Evolutionary conservation across 2,888 invertebrate species (phyloP).

Genomic region (Epistrophe eligans): DNA sequence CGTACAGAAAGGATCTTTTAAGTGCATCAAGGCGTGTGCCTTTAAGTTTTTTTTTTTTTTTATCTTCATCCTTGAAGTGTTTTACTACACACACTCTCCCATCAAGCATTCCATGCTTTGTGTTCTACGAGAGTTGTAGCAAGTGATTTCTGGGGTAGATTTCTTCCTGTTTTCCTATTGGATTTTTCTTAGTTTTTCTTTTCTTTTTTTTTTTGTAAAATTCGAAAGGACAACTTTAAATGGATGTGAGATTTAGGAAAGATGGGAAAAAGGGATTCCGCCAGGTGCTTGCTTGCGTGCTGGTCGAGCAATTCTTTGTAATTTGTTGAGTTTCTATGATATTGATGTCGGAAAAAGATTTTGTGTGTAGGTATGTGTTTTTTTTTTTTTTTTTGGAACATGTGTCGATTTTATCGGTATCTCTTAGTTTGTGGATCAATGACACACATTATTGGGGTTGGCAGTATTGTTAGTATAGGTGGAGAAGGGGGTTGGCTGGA

Average conservation of each 20-base stretch:
- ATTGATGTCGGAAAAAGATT: conserved; percentile 47
- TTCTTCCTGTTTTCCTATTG: conserved; percentile 35
- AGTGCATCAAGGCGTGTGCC: conserved; percentile 69
- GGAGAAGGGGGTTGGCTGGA: too few relatives aligned
- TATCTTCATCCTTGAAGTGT: conserved; percentile 44
- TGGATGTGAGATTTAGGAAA: conserved; percentile 46
- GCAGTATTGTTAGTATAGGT: not conserved
- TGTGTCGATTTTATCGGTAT: conserved; percentile 71
- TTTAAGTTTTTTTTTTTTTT: conserved; percentile 14
- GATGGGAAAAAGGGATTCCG: conserved; percentile 53
- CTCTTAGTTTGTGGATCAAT: conserved; percentile 66
- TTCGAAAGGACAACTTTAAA: conserved; percentile 59
- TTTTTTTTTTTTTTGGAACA: conserved; percentile 29
- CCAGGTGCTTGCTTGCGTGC: conserved; percentile 71
- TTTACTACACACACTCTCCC: conserved; percentile 56
- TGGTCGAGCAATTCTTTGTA: conserved; percentile 69
- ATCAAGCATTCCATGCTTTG: conserved; percentile 54
- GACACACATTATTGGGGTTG: conserved; percentile 54
- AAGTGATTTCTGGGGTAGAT: conserved; percentile 67
- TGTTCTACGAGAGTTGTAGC: conserved; percentile 58
- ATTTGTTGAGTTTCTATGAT: conserved; percentile 65
- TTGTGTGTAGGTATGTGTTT: not conserved
- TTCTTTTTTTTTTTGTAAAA: conserved; percentile 12
- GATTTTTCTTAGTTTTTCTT: not conserved
- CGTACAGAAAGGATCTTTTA: conserved; percentile 47